Conservation (phyloP, 1,140 invertebrate genomes). For the Harpegnathos saltator region DNA sequence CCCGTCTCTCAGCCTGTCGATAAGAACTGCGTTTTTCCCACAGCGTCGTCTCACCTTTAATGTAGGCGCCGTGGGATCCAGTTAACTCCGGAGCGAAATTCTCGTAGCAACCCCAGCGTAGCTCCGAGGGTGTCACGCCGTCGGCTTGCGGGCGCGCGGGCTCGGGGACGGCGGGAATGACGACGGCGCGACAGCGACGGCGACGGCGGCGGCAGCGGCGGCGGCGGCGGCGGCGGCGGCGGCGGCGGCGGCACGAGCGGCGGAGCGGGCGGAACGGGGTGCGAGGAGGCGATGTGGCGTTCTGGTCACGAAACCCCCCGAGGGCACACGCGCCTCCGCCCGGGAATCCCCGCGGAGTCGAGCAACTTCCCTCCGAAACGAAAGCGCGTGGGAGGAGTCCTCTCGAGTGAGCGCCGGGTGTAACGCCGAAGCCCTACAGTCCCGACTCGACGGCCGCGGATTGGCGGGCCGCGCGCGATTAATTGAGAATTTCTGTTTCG, state of each 20-base stretch:
- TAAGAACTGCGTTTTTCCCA: slow-evolving; percentile 25
- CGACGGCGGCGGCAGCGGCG: slow-evolving; percentile 22
- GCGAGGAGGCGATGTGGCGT: slow-evolving; percentile 46
- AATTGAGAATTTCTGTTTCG: slow-evolving; percentile 45
- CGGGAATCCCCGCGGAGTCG: slow-evolving; percentile 37
- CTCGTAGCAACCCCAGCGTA: slow-evolving; percentile 44
- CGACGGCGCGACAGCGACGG: not conserved
- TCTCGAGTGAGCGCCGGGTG: slow-evolving; percentile 37
- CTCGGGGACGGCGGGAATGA: not conserved
- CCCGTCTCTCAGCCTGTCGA: not conserved
- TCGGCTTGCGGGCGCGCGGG: slow-evolving; percentile 21
- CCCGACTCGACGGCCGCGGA: slow-evolving; percentile 1
- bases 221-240: slow-evolving; percentile 23
- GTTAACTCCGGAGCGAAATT: slow-evolving; percentile 54
- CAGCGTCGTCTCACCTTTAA: slow-evolving; percentile 29
- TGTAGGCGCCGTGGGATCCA: slow-evolving; percentile 47
- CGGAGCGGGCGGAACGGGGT: no score
- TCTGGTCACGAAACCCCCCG: slow-evolving; percentile 62
- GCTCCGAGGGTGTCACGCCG: slow-evolving; percentile 47
- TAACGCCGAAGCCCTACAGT: slow-evolving; percentile 29
- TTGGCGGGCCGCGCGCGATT: slow-evolving; percentile 19
- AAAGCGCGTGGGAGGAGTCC: slow-evolving; percentile 1
- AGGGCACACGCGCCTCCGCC: slow-evolving; percentile 40
- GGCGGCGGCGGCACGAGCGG: slow-evolving; percentile 24
- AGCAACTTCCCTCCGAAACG: slow-evolving; percentile 43